A percentile compares a stretch with the other conserved stretches of the same genome.
These are phyloP conservation scores for Pseudolaguvia tuberculata DNA, from an alignment of 2,113 vertebrate genomes.

Conservation along the genomic window DNA sequence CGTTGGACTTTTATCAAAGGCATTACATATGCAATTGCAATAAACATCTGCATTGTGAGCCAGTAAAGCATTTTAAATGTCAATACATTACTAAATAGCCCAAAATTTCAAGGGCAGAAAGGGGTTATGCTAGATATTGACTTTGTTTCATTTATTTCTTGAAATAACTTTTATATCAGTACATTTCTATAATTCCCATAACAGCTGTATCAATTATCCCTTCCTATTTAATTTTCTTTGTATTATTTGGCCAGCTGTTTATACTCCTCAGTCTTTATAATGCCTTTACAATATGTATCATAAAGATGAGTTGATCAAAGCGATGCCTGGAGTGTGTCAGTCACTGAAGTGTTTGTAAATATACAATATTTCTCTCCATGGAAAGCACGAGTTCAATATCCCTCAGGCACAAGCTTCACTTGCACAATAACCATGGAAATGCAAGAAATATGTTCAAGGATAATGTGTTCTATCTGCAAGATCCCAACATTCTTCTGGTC, in stretches of 20 bases:
- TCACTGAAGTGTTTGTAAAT: background rate
- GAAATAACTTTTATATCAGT: too few species aligned
- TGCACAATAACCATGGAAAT: slow-evolving; percentile 39
- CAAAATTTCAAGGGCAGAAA: background rate
- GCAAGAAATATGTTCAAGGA: slow-evolving; percentile 44
- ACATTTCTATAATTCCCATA: too few species aligned
- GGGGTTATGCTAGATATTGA: too few species aligned
- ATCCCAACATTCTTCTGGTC: background rate
- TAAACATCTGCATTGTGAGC: background rate
- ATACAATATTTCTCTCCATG: background rate
- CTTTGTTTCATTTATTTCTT: too few species aligned
- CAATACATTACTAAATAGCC: background rate
- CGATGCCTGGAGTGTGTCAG: background rate
- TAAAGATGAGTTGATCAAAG: background rate
- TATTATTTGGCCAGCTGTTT: background rate
- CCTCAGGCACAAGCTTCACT: background rate
- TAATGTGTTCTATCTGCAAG: slow-evolving; percentile 38
- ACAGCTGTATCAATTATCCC: background rate
- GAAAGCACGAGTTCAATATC: background rate
- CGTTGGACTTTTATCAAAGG: too few species aligned
- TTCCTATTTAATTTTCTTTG: background rate
- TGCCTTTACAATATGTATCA: background rate
- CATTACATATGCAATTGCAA: background rate
- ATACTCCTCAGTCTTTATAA: background rate
- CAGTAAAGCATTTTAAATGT: background rate